These are phyloP conservation scores for Hydriomena furcata DNA, from an alignment of 2,888 invertebrate species.

Conservation along the genomic window DNA sequence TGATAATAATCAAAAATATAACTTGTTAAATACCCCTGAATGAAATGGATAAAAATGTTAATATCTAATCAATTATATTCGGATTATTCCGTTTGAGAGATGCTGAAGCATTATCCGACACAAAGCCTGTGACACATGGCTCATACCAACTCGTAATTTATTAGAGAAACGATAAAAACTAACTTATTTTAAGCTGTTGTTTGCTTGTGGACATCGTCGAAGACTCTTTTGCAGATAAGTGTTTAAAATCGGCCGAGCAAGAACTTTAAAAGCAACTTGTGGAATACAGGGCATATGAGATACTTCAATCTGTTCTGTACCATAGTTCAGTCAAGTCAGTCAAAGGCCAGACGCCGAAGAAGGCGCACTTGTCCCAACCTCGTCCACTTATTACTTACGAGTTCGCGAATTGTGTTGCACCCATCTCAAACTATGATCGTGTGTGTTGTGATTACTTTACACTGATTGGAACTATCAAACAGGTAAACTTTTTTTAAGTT, in stretches of 20 bases:
- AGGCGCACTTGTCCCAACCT: constrained; percentile 26
- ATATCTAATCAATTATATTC: no score
- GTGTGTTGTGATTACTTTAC: constrained; percentile 21
- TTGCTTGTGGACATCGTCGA: no score
- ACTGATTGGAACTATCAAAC: constrained; percentile 27
- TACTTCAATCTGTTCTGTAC: constrained; percentile 2
- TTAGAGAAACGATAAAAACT: no score
- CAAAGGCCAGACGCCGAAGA: constrained; percentile 49
- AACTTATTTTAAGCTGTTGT: no score
- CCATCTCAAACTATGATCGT: constrained; percentile 26
- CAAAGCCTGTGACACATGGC: no score
- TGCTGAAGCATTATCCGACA: no score
- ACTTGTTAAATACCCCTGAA: no score
- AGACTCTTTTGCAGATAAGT: constrained; percentile 10
- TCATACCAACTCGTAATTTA: no score
- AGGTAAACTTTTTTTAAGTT: constrained; percentile 40
- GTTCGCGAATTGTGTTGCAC: constrained; percentile 53
- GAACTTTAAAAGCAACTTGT: constrained; percentile 13
- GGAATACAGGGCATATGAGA: constrained; percentile 8
- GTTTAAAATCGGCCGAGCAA: constrained; percentile 16
- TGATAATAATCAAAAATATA: no score
- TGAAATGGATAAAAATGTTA: no score
- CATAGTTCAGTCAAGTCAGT: constrained; percentile 40
- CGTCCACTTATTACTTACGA: constrained; percentile 17
- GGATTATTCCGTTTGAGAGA: no score